Conservation (phyloP, 92 coral and sea anemone genomes). For the Porites divaricata region DNA sequence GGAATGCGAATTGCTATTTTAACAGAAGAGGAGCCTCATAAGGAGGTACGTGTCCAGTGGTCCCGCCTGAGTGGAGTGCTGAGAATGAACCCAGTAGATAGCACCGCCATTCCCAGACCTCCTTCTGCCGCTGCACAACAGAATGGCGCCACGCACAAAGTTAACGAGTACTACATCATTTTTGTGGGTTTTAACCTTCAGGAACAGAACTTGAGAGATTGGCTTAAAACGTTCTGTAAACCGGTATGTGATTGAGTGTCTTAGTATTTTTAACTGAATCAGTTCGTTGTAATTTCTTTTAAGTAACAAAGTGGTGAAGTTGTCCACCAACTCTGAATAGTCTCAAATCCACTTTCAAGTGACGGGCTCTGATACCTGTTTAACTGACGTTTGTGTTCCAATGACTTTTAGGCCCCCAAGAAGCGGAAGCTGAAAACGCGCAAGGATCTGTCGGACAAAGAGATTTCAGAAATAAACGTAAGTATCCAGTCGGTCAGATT, state of each 20-base stretch:
- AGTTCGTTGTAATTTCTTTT: neutral
- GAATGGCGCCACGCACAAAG: conserved; percentile 59
- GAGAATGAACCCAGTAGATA: conserved; percentile 60
- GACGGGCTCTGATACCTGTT: too few species aligned
- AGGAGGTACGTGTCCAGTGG: conserved; percentile 72
- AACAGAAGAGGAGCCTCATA: conserved; percentile 65
- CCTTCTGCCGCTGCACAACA: conserved; percentile 64
- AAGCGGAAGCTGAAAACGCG: conserved; percentile 60
- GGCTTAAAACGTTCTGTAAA: conserved; percentile 77
- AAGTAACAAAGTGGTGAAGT: neutral
- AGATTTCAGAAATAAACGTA: conserved; percentile 62
- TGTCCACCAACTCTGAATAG: neutral
- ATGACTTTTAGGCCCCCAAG: conserved; percentile 60
- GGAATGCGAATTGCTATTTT: neutral
- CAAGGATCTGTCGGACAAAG: conserved; percentile 74
- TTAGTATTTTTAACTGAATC: neutral
- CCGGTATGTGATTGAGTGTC: conserved; percentile 49
- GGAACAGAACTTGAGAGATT: conserved; percentile 69
- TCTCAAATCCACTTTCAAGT: neutral
- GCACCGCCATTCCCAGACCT: conserved; percentile 72
- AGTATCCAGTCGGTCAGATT: conserved; percentile 12
- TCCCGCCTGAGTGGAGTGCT: conserved; percentile 69
- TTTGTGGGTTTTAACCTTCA: conserved; percentile 79
- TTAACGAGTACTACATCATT: conserved; percentile 62
- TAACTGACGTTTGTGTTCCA: neutral